Base-by-base conservation (phyloP, 2,113 vertebrate genomes). In the Hyla sarda region DNA sequence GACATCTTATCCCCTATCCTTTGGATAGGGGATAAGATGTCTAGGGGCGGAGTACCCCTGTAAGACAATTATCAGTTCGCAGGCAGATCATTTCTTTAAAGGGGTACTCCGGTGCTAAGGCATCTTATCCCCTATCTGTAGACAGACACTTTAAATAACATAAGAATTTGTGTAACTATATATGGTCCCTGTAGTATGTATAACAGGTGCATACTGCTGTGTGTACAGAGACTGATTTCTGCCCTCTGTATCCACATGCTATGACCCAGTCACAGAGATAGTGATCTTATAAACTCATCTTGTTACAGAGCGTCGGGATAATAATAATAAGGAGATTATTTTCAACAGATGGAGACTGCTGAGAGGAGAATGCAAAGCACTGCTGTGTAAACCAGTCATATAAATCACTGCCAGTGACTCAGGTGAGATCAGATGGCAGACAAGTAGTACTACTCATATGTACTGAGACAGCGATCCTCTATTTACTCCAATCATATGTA, bases 271-370 rank as follows among this genome's bases (percentile, higher is more conserved):
- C 84, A 72, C 84, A 71, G 21, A 72, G 47, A 80, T 71, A 80
- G 72, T 62, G 28, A 86, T 80, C 76, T 85, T 79, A 86, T 72
- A 72, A 86, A 80, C 62, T 80, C 84, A 85, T 86, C 76, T 80
- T 73, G 48, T 80, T 58, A 54, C 75, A 54, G 76, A 80, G 75
- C n/a, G n/a, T 69, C 62, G 13, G 84, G 60, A 72, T 80, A 71
- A 86, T 86, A 85, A 85, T 85, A 78, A 79, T 86, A 81, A 72
- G 28, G 32, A 86, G 84, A 86, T 86, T 86, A 81, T 86, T 71
- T 69, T 54, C 62, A 86, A 56, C 84, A 86, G 84, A 80, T 81
- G 84, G 84, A 86, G 76, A 67, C 16, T 50, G 62, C 48, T 60
- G 62, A 72, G 48, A 72, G 54, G 30, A 21, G 71, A 34, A 58